phyloP scores from a whole-genome alignment of 2,888 invertebrate species.

The Drosophila robusta region DNA sequence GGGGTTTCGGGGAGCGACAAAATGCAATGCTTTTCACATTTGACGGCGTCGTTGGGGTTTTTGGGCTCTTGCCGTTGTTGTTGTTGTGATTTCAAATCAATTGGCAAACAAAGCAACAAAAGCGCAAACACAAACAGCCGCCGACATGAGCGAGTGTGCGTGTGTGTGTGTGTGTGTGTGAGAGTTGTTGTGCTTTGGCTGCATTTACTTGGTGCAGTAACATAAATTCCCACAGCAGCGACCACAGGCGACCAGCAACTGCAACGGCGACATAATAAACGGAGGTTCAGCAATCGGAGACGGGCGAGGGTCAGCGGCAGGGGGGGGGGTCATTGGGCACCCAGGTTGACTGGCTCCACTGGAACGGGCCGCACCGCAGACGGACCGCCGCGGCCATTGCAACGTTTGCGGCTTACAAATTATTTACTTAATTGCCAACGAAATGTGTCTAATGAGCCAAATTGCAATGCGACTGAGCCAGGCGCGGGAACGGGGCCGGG shows the following conservation, averaged over 20 bases:
- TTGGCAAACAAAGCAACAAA: constrained; percentile 74
- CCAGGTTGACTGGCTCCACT: background rate
- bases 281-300: constrained; percentile 26
- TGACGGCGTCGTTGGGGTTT: constrained; percentile 36
- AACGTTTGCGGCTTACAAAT: constrained; percentile 79
- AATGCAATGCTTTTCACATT: constrained; percentile 62
- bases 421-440: constrained; percentile 82
- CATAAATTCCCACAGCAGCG: constrained; percentile 75
- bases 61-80: constrained; percentile 31
- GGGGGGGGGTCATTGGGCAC: background rate
- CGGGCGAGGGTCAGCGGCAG: constrained; percentile 4
- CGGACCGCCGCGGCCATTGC: constrained; percentile 59
- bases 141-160: background rate
- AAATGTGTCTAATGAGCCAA: constrained; percentile 82
- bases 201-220: constrained; percentile 79
- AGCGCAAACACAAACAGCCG: constrained; percentile 68
- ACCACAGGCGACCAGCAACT: constrained; percentile 58
- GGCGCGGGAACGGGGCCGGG: constrained; percentile 22
- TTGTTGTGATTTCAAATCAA: constrained; percentile 73
- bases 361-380: constrained; percentile 48
- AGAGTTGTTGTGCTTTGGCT: constrained; percentile 64
- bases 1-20: background rate
- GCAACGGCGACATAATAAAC: constrained; percentile 54
- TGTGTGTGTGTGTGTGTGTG: constrained; percentile 5
- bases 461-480: constrained; percentile 69